A percentile compares a stretch with the other conserved stretches of the same genome.
These are phyloP conservation scores for Dermochelys coriacea DNA, from an alignment of 2,797 vertebrate genomes.

Conservation along the genomic window DNA sequence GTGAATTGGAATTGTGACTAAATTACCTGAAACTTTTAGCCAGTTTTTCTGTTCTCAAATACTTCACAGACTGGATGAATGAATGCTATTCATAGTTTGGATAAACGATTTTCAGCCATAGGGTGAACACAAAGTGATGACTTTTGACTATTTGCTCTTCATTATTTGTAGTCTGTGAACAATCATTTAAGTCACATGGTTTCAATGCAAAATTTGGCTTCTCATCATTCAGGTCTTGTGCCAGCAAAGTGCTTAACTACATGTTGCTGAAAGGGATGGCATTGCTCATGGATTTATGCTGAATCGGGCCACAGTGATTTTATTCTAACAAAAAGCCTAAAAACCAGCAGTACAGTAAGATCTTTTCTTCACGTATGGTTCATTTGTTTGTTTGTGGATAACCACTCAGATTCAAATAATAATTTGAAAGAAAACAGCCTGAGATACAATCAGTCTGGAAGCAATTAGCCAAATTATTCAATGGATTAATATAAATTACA, in stretches of 20 bases:
- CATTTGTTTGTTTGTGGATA: slow-evolving; percentile 62
- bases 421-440: slow-evolving; percentile 63
- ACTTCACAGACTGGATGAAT: background rate
- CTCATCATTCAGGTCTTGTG: background rate
- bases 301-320: slow-evolving; percentile 9
- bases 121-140: background rate
- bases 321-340: background rate
- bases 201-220: background rate
- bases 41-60: background rate
- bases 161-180: slow-evolving; percentile 23
- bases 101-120: slow-evolving; percentile 42
- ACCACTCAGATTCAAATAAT: slow-evolving; percentile 4
- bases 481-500: slow-evolving; percentile 74
- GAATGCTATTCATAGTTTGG: slow-evolving; percentile 33
- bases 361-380: slow-evolving; percentile 35
- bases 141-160: slow-evolving; percentile 12
- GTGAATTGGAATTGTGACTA: background rate
- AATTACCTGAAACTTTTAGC: background rate
- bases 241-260: background rate
- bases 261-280: background rate
- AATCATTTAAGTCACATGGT: background rate
- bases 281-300: background rate
- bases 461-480: slow-evolving; percentile 69
- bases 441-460: slow-evolving; percentile 58
- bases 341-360: background rate